Base-by-base conservation (phyloP, 1,140 invertebrate species). In the Berghia stephanieae region DNA sequence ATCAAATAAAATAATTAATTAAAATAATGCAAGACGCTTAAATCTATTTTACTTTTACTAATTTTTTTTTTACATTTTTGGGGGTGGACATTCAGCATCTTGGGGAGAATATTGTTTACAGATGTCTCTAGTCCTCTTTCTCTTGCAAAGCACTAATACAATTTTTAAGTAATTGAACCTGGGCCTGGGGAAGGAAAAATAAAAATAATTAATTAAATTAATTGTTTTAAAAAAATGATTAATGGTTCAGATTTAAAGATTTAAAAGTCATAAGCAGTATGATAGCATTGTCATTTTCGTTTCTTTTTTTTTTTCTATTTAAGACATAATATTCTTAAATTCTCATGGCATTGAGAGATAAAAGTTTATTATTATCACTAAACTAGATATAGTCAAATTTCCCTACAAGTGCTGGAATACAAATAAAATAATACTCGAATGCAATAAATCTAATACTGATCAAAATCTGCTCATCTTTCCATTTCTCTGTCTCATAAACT, bases 141-240 rank as follows among this genome's bases (percentile, higher is more conserved):
- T 92, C 92, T 80, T 91, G 89, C 76, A 93, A 85, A 42, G 89
- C 87, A 38, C 88, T 82, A 83, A 93, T 90, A 87, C 92, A 92
- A 84, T 92, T 93, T 83, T 91, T 92, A 78, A 93, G 89, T 87
- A 93, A 88, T 86, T 93, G 92, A 13, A 92, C 90, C 80, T 93
- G 92, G 70, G 92, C 91, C 92, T 93, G 79, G 8, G 84, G 81
- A 77, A 75, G 73, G 66, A 81, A 79, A 81, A 63, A 70, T 63
- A n/a, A 55, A 72, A 73, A 31, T 13, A 38, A 49, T 46, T 46
- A 78, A 38, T 18, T 18, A 60, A 6, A 57, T 2, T 0, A 24
- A 66, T 24, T 21, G 34, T 27, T 74, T 38, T n/a, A 80, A 8
- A 68, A 16, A 27, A 1, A 52, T 31, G 44, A 24, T 4, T 40